Evolutionary conservation across 2,797 vertebrate species (phyloP).

Genomic region (Manis javanica): DNA sequence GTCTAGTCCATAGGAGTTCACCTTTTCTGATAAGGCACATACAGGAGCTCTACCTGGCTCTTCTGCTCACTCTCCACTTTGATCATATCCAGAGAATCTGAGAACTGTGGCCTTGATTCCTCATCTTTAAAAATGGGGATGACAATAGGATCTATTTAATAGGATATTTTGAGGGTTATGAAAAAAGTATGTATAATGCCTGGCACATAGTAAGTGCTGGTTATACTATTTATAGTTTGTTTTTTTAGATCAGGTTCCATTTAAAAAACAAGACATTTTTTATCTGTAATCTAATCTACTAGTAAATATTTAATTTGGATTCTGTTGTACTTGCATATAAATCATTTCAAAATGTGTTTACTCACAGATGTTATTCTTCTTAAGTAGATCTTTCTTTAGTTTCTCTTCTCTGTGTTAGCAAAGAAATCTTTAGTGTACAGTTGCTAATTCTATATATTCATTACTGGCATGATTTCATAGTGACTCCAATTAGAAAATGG

Average conservation of each 20-base stretch:
- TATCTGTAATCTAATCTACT: not conserved
- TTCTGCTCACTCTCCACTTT: not conserved
- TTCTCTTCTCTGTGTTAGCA: not conserved
- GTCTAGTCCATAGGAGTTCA: not conserved
- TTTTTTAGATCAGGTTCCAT: not conserved
- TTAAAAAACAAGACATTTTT: not conserved
- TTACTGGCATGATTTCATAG: constrained; percentile 11
- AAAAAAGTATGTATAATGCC: not conserved
- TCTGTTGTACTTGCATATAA: not conserved
- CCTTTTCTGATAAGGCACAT: not conserved
- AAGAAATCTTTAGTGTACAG: not conserved
- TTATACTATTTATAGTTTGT: not conserved
- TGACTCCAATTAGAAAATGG: not conserved
- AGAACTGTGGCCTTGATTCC: not conserved
- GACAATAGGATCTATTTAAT: not conserved
- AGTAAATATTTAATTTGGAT: constrained; percentile 24
- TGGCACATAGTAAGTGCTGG: not conserved
- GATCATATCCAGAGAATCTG: not conserved
- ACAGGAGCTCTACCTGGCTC: not conserved
- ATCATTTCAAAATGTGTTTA: constrained; percentile 17
- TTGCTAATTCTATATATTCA: not conserved
- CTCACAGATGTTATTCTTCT: not conserved
- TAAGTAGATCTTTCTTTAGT: not conserved
- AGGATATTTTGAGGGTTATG: not conserved
- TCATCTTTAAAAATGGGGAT: not conserved